Evolutionary conservation across 2,797 vertebrate species (phyloP), one percentile per base, ranked within the genome.

Genomic region (Ctenopoma kingsleyae): DNA sequence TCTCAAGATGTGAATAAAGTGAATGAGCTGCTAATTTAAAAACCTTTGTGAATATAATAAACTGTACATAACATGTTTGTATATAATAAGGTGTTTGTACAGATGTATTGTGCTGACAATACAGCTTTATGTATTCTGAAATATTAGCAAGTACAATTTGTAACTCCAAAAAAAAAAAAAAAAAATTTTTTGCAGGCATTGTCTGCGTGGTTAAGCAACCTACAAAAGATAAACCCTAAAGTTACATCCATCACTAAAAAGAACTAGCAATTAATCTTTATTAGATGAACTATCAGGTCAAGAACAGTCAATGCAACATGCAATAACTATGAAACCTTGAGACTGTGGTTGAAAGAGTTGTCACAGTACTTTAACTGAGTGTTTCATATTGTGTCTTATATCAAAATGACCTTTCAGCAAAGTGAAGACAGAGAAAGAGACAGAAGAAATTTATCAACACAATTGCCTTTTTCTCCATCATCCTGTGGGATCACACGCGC

Each of bases 401-500:
- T 74, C 32, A 63, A 46, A 61, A 25, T n/a, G 40, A 71, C 55
- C 64, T 82, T 71, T 60, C 6, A 72, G 6, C 47, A 43, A 47
- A 59, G 58, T 0, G 27, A 55, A 40, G 10, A 4, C 8, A 41
- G 17, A 65, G 46, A 60, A 12, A 4, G 11, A 5, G 11, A 60
- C 5, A 4, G 17, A 72, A 66, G 2, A 67, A 35, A 79, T 68
- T 4, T 62, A 71, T 78, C 75, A 69, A 46, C 55, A 63, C 61
- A 57, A 73, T 57, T 47, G 59, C 47, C 35, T 59, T 46, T 58
- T 23, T 35, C 38, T 63, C 32, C 3, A 1, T 78, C 3, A 1
- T 78, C 80, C 68, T 47, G 17, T 10, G 56, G 73, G 65, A 79
- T 76, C 49, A 35, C 64, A 64, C 41, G 53, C 69, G 10, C 10